Evolutionary conservation across 2,888 invertebrate genomes (phyloP).

Genomic region (Osmoderma eremita): DNA sequence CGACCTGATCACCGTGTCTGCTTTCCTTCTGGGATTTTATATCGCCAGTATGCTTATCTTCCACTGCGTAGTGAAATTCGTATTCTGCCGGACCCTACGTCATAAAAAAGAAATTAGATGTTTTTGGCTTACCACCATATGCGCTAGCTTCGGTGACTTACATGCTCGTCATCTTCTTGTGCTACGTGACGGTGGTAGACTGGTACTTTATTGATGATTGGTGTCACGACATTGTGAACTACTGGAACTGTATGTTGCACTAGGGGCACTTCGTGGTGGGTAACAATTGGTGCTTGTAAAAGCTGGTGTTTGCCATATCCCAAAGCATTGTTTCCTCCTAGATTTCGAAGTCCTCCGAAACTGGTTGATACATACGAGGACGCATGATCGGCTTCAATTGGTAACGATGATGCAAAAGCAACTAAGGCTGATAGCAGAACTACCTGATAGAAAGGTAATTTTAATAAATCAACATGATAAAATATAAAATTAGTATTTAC

Average conservation of each 20-base stretch:
- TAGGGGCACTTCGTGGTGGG: constrained; percentile 6
- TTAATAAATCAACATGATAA: neutral
- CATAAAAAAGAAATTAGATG: too few relatives aligned
- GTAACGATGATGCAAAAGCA: constrained; percentile 4
- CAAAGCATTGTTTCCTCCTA: neutral
- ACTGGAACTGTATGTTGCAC: neutral
- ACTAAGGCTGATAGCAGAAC: neutral
- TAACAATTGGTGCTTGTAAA: constrained; percentile 1
- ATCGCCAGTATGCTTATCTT: constrained; percentile 39
- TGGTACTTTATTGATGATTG: constrained; percentile 20
- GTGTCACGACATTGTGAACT: constrained; percentile 21
- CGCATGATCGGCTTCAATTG: constrained; percentile 17
- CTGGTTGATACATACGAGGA: constrained; percentile 32
- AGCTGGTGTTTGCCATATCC: neutral
- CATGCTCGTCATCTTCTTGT: constrained; percentile 27
- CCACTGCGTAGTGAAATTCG: constrained; percentile 39
- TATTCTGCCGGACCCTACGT: constrained; percentile 29
- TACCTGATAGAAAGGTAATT: constrained; percentile 2
- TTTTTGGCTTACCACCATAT: too few relatives aligned
- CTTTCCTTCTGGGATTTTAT: constrained; percentile 39
- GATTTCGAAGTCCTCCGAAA: constrained; percentile 20
- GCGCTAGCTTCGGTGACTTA: constrained; percentile 7
- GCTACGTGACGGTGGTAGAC: constrained; percentile 5
- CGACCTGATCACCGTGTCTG: constrained; percentile 33
- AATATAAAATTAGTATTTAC: too few relatives aligned